Evolutionary conservation across 2,113 vertebrate genomes (phyloP).

Genomic region (Pimephales promelas): DNA sequence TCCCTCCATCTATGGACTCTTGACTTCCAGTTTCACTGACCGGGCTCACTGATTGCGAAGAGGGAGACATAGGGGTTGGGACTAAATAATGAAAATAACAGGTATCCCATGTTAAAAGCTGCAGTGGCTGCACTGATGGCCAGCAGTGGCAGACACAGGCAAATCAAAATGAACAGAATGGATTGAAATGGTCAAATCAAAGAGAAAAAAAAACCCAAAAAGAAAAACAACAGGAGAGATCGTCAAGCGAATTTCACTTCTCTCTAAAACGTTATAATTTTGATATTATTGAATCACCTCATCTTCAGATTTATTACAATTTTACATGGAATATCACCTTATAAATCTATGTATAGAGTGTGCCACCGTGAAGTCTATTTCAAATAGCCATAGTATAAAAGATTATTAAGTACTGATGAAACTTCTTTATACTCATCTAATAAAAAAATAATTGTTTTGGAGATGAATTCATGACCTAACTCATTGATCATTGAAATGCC

Average conservation of each 20-base stretch:
- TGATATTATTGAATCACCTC: background rate
- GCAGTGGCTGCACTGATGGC: constrained; percentile 86
- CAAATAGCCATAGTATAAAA: constrained; percentile 5
- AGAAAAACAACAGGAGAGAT: constrained; percentile 72
- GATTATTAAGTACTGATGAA: background rate
- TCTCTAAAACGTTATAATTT: background rate
- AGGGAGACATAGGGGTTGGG: constrained; percentile 92
- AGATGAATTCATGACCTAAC: background rate
- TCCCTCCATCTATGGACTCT: constrained; percentile 85
- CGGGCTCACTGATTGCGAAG: constrained; percentile 90
- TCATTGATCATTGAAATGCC: background rate
- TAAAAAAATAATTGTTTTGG: background rate
- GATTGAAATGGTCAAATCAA: constrained; percentile 77
- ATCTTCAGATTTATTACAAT: background rate
- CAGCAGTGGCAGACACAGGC: constrained; percentile 75
- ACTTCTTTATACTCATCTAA: background rate
- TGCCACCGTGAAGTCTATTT: background rate
- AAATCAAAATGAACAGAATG: constrained; percentile 67
- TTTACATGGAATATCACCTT: background rate
- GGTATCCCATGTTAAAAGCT: constrained; percentile 91
- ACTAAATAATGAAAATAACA: constrained; percentile 97
- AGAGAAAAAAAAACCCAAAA: constrained; percentile 66
- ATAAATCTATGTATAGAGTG: background rate
- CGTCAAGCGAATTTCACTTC: constrained; percentile 67
- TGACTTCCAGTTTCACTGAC: constrained; percentile 92